Conservation (phyloP, 2,888 invertebrate genomes). For the Parnassius orleans region DNA sequence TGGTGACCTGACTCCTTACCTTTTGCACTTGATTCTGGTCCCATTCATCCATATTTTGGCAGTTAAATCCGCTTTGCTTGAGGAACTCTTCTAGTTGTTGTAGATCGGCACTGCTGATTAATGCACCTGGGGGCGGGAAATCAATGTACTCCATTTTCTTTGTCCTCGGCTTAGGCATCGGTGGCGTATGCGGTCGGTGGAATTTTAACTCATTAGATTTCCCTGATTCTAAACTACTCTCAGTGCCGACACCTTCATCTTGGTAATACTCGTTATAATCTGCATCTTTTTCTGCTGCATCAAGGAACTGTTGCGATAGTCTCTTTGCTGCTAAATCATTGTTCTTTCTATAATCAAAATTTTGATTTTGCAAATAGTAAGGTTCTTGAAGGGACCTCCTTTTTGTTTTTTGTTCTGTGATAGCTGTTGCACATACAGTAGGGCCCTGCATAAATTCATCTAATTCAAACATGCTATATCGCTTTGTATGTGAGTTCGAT, state of each 20-base stretch:
- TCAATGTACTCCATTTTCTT: constrained; percentile 74
- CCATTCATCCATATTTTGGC: constrained; percentile 84
- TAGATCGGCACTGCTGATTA: constrained; percentile 83
- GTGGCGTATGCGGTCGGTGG: constrained; percentile 76
- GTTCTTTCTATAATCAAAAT: constrained; percentile 71
- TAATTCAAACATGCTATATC: constrained; percentile 92
- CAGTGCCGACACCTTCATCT: constrained; percentile 84
- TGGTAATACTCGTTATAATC: constrained; percentile 78
- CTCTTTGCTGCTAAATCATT: constrained; percentile 77
- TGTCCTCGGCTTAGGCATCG: constrained; percentile 73
- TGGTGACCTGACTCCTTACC: constrained; percentile 85
- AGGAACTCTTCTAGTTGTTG: constrained; percentile 86
- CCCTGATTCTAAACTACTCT: constrained; percentile 80
- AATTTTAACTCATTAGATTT: constrained; percentile 78
- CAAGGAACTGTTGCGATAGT: constrained; percentile 74
- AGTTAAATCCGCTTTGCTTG: constrained; percentile 85
- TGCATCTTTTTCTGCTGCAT: constrained; percentile 77
- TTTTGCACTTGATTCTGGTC: constrained; percentile 86
- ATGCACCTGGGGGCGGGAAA: constrained; percentile 73
- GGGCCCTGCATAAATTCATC: constrained; percentile 80
- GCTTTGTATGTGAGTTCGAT: constrained; percentile 78
- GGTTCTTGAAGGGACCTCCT: constrained; percentile 89
- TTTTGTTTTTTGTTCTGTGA: constrained; percentile 80
- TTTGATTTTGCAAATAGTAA: constrained; percentile 80
- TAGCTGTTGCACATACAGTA: constrained; percentile 65